phyloP scores from a whole-genome alignment of 2,113 vertebrate species.

The Sebastes schlegelii region DNA sequence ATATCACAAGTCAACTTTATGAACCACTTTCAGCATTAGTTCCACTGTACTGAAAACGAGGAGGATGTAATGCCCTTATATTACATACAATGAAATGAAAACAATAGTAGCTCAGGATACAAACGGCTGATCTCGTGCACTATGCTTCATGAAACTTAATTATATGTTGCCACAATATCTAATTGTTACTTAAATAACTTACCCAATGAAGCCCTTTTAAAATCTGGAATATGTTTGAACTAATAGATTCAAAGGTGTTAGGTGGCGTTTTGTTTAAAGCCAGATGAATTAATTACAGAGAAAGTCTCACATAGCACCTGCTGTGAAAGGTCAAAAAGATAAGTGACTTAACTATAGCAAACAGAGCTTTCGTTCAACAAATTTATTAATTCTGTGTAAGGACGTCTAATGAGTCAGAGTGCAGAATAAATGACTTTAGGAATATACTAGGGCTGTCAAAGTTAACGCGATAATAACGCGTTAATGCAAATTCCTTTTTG shows the following conservation, averaged over 20 bases:
- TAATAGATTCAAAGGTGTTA: slow-evolving; percentile 57
- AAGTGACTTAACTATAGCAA: slow-evolving; percentile 45
- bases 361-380: slow-evolving; percentile 40
- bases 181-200: slow-evolving; percentile 41
- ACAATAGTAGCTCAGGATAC: slow-evolving; percentile 13
- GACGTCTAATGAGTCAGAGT: slow-evolving; percentile 27
- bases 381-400: slow-evolving; percentile 33
- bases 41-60: slow-evolving; percentile 19
- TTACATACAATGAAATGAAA: slow-evolving; percentile 35
- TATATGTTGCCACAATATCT: slow-evolving; percentile 59
- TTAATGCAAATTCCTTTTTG: too few relatives aligned
- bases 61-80: slow-evolving; percentile 25
- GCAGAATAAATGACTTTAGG: background rate
- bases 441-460: background rate
- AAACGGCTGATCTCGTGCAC: slow-evolving; percentile 36
- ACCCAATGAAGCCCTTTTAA: slow-evolving; percentile 21
- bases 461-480: too few relatives aligned
- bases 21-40: slow-evolving; percentile 43
- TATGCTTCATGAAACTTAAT: slow-evolving; percentile 53
- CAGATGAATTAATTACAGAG: slow-evolving; percentile 52
- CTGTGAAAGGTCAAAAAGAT: slow-evolving; percentile 69
- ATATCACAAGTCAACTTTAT: slow-evolving; percentile 43
- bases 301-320: slow-evolving; percentile 43
- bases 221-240: slow-evolving; percentile 49
- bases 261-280: slow-evolving; percentile 56